These are phyloP conservation scores for Scaptomyza graminum DNA, from an alignment of 1,140 invertebrate genomes.

Conservation along the genomic window DNA sequence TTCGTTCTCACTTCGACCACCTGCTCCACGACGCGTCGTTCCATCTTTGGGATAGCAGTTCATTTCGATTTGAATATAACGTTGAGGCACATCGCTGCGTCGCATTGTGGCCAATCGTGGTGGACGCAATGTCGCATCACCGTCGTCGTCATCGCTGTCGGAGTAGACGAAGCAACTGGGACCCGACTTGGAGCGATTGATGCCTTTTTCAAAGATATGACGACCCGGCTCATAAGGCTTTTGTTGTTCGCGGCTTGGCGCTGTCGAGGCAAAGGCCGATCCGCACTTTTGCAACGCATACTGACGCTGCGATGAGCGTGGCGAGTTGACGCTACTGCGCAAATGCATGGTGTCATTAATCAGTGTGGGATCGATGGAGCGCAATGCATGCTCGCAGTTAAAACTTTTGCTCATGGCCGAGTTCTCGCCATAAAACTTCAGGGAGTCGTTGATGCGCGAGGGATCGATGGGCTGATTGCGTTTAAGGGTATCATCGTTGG, in stretches of 20 bases:
- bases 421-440: slow-evolving; percentile 83
- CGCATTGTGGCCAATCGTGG: slow-evolving; percentile 67
- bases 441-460: slow-evolving; percentile 84
- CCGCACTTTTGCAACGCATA: slow-evolving; percentile 84
- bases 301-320: slow-evolving; percentile 63
- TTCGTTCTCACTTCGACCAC: slow-evolving; percentile 63
- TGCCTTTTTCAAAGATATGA: slow-evolving; percentile 83
- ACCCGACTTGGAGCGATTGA: slow-evolving; percentile 88
- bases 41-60: slow-evolving; percentile 81
- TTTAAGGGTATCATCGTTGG: slow-evolving; percentile 83
- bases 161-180: slow-evolving; percentile 87
- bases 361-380: slow-evolving; percentile 75
- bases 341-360: slow-evolving; percentile 80
- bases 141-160: slow-evolving; percentile 79
- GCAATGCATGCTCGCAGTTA: slow-evolving; percentile 78
- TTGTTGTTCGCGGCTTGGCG: slow-evolving; percentile 46
- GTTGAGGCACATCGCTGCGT: slow-evolving; percentile 72
- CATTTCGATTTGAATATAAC: slow-evolving; percentile 82
- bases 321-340: slow-evolving; percentile 59
- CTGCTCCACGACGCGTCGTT: neutral
- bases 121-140: slow-evolving; percentile 61
- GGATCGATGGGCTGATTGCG: slow-evolving; percentile 84
- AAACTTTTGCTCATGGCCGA: slow-evolving; percentile 83
- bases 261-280: slow-evolving; percentile 73
- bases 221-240: slow-evolving; percentile 66